Base-by-base conservation (phyloP, 37 sponge, comb jelly and placozoan genomes). In the Halisarca cf. caerulea region DNA sequence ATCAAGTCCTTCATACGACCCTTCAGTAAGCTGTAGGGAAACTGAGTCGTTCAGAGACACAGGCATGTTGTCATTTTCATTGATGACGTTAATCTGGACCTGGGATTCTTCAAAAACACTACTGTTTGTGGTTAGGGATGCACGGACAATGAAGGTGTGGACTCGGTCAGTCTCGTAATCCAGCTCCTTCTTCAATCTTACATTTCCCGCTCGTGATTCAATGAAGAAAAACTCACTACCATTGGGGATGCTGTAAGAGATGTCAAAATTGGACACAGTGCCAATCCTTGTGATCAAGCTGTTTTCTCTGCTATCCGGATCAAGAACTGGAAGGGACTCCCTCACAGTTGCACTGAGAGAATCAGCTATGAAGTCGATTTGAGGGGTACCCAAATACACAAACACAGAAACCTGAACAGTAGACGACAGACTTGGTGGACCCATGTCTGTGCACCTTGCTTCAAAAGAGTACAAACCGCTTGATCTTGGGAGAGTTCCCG, bases 91-190 rank as follows among this genome's bases (percentile, higher is more conserved):
- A 1, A 83, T 28, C 4, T 42, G 62, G 21, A 71, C 83, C 7
- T 59, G 54, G 11, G 41, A 23, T 32, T 38, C 37, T 32, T 36
- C 28, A 39, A 37, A 68, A 11, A 68, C 35, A 15, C n/a, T 74
- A 25, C 15, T 21, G 77, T 74, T 74, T 24, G 18, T 18, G 2
- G 24, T 40, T 21, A 44, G 77, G 6, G 84, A 66, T 4, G 89
- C 90, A 53, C 85, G 72, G 24, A 92, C 84, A 23, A 33, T 57
- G 20, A 92, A 62, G 14, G 54, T 18, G 42, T 89, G 89, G 20
- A 77, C 40, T 35, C 60, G 44, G 9, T 20, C 24, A n/a, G 74
- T 83, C 82, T 92, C 93, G 66, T 72, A 88, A 84, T 92, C 93
- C 11, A 92, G 84, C 0, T 36, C 20, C 36, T 69, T 37, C 18